A percentile compares a stretch with the other conserved stretches of the same genome.
phyloP scores from a whole-genome alignment of 2,888 invertebrate genomes.

The Drosophila falleni region DNA sequence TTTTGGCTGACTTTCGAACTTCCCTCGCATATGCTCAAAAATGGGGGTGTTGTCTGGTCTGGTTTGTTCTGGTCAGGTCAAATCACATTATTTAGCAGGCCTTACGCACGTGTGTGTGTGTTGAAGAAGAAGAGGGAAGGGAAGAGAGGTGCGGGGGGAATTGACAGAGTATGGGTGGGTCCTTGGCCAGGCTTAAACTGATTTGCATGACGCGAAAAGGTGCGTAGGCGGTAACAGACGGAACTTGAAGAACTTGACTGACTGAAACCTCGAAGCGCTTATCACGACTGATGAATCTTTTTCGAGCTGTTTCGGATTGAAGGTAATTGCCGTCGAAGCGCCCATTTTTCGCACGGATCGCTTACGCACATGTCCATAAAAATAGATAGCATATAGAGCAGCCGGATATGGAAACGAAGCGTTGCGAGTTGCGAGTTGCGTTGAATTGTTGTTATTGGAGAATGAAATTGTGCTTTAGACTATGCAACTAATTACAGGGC shows the following conservation, averaged over 20 bases:
- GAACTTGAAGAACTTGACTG: slow-evolving; percentile 21
- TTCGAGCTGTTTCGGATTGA: slow-evolving; percentile 74
- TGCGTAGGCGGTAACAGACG: slow-evolving; percentile 71
- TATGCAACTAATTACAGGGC: slow-evolving; percentile 79
- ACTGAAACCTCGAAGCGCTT: slow-evolving; percentile 44
- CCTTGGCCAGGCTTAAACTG: slow-evolving; percentile 48
- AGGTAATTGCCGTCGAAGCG: slow-evolving; percentile 83
- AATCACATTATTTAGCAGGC: slow-evolving; percentile 46
- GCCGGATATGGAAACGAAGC: slow-evolving; percentile 53
- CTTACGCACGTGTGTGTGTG: slow-evolving; percentile 48
- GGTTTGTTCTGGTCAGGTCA: slow-evolving; percentile 34
- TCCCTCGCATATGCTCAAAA: slow-evolving; percentile 43
- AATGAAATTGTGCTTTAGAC: slow-evolving; percentile 4
- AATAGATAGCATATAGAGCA: slow-evolving; percentile 52
- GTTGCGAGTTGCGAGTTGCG: neutral
- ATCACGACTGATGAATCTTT: slow-evolving; percentile 72
- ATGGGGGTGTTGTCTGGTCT: slow-evolving; percentile 24
- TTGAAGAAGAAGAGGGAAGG: neutral
- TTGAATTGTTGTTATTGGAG: slow-evolving; percentile 12
- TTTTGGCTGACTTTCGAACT: neutral
- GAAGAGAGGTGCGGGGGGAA: neutral
- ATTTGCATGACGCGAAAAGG: slow-evolving; percentile 71
- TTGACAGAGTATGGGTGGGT: slow-evolving; percentile 19
- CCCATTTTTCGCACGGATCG: slow-evolving; percentile 84
- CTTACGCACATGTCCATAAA: slow-evolving; percentile 79